Conservation (phyloP, 2,888 invertebrate species). For the Magallana nippona region DNA sequence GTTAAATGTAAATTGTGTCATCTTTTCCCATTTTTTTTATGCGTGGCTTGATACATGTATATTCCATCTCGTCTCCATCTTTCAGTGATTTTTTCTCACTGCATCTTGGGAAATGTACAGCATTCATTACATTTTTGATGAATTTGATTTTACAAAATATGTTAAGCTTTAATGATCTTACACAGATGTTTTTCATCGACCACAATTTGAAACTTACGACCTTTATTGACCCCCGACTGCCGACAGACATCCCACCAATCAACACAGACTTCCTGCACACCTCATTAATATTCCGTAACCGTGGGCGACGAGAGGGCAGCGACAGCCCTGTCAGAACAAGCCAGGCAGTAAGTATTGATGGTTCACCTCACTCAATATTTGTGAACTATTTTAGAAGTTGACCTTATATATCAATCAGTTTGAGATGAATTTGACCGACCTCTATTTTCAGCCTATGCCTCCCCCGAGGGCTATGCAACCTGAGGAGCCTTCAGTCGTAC, state of each 20-base stretch:
- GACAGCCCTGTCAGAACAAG: conserved; percentile 53
- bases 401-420: no score
- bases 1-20: no score
- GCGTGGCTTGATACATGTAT: no score
- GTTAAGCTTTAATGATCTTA: conserved; percentile 35
- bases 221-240: conserved; percentile 97
- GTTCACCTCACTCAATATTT: no score
- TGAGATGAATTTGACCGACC: neutral
- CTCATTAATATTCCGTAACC: conserved; percentile 63
- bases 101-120: no score
- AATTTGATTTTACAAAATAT: no score
- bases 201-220: conserved; percentile 95
- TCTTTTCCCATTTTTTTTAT: no score
- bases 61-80: no score
- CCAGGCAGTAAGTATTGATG: conserved; percentile 57
- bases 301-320: conserved; percentile 55
- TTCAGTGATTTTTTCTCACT: no score
- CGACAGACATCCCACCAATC: conserved; percentile 85
- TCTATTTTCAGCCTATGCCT: conserved; percentile 37
- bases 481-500: conserved; percentile 34
- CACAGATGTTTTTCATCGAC: conserved; percentile 93
- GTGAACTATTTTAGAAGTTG: neutral
- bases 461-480: conserved; percentile 35
- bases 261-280: conserved; percentile 74
- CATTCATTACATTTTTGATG: no score